These are phyloP conservation scores for Prietella phreatophila DNA, from an alignment of 2,113 vertebrate species.

Conservation along the genomic window DNA sequence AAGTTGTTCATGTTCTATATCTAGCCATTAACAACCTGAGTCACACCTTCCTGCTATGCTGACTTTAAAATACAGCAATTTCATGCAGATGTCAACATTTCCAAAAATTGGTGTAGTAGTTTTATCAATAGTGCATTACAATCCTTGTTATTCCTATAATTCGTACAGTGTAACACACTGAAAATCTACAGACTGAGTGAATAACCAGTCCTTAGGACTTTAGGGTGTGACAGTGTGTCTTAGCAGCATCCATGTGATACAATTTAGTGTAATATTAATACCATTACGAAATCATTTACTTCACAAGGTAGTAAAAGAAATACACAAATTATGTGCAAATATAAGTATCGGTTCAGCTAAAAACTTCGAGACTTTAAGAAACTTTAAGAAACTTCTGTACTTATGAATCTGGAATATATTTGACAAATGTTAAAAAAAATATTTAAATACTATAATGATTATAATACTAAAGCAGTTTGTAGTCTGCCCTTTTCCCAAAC, in stretches of 20 bases:
- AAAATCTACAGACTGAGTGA: too few species aligned
- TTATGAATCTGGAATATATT: too few species aligned
- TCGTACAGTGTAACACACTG: neutral
- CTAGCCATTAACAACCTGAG: too few species aligned
- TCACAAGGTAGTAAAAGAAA: neutral
- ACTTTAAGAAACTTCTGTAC: neutral
- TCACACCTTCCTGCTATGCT: too few species aligned
- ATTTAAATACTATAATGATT: neutral
- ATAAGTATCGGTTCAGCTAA: neutral
- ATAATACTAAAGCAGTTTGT: neutral
- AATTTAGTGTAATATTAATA: neutral
- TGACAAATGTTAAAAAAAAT: neutral
- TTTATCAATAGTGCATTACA: neutral
- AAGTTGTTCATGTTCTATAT: too few species aligned
- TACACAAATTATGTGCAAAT: neutral
- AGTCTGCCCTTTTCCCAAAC: neutral
- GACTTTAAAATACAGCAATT: too few species aligned
- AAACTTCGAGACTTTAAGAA: too few species aligned
- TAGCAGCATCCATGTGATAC: neutral
- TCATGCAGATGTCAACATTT: too few species aligned
- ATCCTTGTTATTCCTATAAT: neutral
- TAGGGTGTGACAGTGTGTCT: neutral
- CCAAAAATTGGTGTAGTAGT: neutral
- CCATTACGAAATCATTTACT: neutral
- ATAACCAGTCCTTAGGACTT: too few species aligned